phyloP scores from a whole-genome alignment of 2,888 invertebrate species.

The Erebia ligea region DNA sequence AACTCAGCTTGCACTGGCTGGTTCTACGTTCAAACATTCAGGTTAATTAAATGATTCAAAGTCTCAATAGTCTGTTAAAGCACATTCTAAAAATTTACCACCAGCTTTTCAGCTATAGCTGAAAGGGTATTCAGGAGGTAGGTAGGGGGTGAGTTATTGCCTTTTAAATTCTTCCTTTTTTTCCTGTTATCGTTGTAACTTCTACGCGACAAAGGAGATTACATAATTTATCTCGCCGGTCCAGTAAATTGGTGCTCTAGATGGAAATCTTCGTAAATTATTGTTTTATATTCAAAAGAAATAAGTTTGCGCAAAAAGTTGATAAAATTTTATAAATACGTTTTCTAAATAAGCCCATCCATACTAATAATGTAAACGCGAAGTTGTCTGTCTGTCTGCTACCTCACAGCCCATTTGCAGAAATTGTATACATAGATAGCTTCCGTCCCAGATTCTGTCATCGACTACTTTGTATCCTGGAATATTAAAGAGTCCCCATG shows the following conservation, averaged over 20 bases:
- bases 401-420: too few relatives aligned
- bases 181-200: conserved; percentile 69
- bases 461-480: too few relatives aligned
- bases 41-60: too few relatives aligned
- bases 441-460: too few relatives aligned
- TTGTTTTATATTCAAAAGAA: conserved; percentile 34
- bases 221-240: conserved; percentile 67
- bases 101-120: conserved; percentile 16
- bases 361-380: too few relatives aligned
- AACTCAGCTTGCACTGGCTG: too few relatives aligned
- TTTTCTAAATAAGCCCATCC: not conserved
- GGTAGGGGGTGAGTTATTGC: conserved; percentile 66
- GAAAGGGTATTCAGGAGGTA: conserved; percentile 59
- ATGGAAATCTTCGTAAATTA: conserved; percentile 50
- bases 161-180: conserved; percentile 73
- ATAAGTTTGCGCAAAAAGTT: conserved; percentile 11
- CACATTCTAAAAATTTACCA: not conserved
- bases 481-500: too few relatives aligned
- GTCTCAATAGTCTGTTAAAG: not conserved
- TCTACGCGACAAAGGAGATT: conserved; percentile 73
- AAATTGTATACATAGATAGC: too few relatives aligned
- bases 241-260: conserved; percentile 58
- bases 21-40: too few relatives aligned
- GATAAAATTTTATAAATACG: not conserved
- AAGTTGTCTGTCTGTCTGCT: too few relatives aligned